Evolutionary conservation across 92 coral and sea anemone species (phyloP).

Genomic region (Heliopora coerulea): DNA sequence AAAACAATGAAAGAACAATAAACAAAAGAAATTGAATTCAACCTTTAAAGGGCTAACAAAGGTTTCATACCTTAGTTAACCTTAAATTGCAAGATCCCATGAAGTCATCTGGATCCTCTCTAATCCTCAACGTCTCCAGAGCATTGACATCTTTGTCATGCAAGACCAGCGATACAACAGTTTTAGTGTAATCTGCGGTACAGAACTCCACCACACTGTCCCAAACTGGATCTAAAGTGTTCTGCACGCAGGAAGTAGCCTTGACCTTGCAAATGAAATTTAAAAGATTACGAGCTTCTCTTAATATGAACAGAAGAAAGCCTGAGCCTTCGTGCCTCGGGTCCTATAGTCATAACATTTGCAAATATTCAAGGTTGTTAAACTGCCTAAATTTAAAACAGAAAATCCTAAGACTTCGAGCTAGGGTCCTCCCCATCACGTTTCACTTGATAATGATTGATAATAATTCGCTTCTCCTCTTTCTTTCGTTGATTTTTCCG

Average conservation of each 20-base stretch:
- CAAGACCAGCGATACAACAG: constrained; percentile 67
- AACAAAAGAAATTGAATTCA: no score
- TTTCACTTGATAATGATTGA: no score
- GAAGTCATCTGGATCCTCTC: constrained; percentile 68
- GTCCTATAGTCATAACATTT: no score
- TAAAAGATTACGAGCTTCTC: neutral
- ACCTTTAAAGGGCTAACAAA: no score
- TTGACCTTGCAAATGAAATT: constrained; percentile 45
- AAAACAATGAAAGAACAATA: no score
- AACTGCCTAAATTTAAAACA: no score
- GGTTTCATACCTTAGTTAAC: constrained; percentile 57
- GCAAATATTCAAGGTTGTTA: no score
- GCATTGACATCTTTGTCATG: constrained; percentile 65
- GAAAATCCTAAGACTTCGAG: no score
- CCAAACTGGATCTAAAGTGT: constrained; percentile 73
- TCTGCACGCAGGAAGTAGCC: constrained; percentile 58
- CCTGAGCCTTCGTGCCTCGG: no score
- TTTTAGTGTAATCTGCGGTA: constrained; percentile 61
- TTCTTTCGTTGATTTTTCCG: no score
- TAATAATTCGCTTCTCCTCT: no score
- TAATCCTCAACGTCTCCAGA: constrained; percentile 51
- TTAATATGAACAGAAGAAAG: neutral
- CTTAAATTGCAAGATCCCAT: constrained; percentile 76
- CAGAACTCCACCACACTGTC: constrained; percentile 66
- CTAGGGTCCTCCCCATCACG: no score